Evolutionary conservation across 2,888 invertebrate genomes (phyloP), one percentile per base, ranked within the genome.

Genomic region (Petrolisthes cinctipes): DNA sequence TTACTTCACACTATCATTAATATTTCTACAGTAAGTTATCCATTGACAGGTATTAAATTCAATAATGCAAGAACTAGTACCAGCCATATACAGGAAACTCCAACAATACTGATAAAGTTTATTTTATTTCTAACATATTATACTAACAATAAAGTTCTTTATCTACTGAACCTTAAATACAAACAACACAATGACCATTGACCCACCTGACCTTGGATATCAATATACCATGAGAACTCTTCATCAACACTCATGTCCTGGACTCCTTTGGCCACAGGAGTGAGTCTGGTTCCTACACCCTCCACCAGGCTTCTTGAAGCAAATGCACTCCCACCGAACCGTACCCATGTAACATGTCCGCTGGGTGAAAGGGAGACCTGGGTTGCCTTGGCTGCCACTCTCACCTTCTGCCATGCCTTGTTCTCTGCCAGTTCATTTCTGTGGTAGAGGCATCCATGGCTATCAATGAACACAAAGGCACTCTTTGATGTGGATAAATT

Each of bases 221-320:
- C 73, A 73, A 84, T 75, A 54, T 83, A 88, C 87, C 87, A 88
- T 53, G 87, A 73, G n/a, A 75, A n/a, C 9, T 88, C 84, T 14
- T 84, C 84, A 54, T 81, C 87, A 14, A 88, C 75, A 54, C 87
- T 81, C 66, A 84, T 80, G 6, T 56, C 37, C 4, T 6, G 23
- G 17, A 88, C 87, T 76, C 51, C 73, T 56, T n/a, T 14, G 4
- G 84, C 84, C 4, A 81, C 82, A 9, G 68, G 81, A 4, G 75
- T 61, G 84, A 88, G 71, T 23, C 73, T 84, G 17, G 84, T 14
- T 20, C 81, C 14, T 7, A 84, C 51, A 0, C 53, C 51, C 6
- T 83, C 61, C 23, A 81, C n/a, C 14, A 5, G 57, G 11, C 82
- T 80, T 7, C 54, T 81, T 4, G 83, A 68, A 4, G 84, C 81